Evolutionary conservation across 2,797 vertebrate genomes (phyloP).

Genomic region (Crocodylus rhombifer): DNA sequence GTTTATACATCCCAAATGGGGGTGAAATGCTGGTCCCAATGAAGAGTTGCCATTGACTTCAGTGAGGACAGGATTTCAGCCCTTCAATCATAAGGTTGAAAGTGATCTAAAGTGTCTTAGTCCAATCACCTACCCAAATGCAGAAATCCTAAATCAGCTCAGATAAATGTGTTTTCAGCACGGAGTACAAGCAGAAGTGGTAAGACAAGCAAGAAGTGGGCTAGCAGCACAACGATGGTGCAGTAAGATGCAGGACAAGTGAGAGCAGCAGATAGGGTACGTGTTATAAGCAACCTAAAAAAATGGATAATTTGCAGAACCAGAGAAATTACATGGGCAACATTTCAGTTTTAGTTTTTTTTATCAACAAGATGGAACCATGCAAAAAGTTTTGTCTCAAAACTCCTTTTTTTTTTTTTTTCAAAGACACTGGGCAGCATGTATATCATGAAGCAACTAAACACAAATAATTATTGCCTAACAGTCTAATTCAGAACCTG

Average conservation of each 20-base stretch:
- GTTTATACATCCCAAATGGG: conserved; percentile 1
- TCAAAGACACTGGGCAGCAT: too few species aligned
- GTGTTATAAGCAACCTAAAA: neutral
- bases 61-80: conserved; percentile 12
- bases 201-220: conserved; percentile 20
- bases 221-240: neutral
- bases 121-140: too few species aligned
- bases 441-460: neutral
- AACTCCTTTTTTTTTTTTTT: neutral
- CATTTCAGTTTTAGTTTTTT: neutral
- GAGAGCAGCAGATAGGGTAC: neutral
- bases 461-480: neutral
- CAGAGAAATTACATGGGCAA: neutral
- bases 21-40: conserved; percentile 23
- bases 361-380: neutral
- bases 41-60: conserved; percentile 35
- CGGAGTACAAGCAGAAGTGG: conserved; percentile 20
- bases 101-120: too few species aligned
- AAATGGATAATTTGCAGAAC: too few species aligned
- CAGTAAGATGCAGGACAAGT: neutral
- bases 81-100: too few species aligned
- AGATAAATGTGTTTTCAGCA: neutral
- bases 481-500: neutral
- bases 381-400: neutral
- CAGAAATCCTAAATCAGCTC: too few species aligned